Base-by-base conservation (phyloP, 1,140 invertebrate species). In the Cydia pomonella region DNA sequence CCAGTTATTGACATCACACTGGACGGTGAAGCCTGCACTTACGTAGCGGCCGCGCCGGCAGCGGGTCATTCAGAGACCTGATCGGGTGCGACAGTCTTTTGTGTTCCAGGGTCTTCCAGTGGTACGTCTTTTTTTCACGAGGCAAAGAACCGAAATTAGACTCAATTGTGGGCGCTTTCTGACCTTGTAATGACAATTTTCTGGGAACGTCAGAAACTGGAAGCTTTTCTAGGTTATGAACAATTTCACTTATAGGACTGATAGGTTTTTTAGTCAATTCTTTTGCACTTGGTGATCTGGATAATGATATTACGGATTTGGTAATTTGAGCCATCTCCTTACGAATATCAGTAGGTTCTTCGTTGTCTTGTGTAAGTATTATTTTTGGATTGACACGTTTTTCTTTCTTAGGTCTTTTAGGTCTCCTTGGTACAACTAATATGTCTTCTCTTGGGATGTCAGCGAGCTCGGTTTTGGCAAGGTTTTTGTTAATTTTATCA, bases 81-180 rank as follows among this genome's bases (percentile, higher is more conserved):
- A 92, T 80, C 2, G 91, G 91, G 74, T 92, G 86, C 69, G 90
- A 92, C 64, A 93, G 84, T 41, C 91, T 79, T 79, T 93, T 93
- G 79, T 93, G 90, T 71, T 92, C 90, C 81, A 87, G 77, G 1
- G 85, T 91, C 82, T 90, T 89, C 91, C 90, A 93, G 73, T 76
- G 75, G 38, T 91, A 93, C 1, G 85, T 84, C 73, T 89, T 89
- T 21, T 78, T 79, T n/a, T 84, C 80, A 12, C 84, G 80, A 10
- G 84, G 84, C 73, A 87, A 77, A 1, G 88, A 90, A 9, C 86
- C 83, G 1, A 84, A 87, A 27, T 88, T 83, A 2, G 79, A 38
- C 0, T 86, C 86, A 9, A 82, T 64, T 29, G 69, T 82, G 1
- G 83, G 77, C 9, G 77, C 64, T 64, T 76, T 82, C 47, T 84